These are phyloP conservation scores for Himantopus leucocephalus DNA, from an alignment of 2,113 vertebrate species.

Conservation along the genomic window DNA sequence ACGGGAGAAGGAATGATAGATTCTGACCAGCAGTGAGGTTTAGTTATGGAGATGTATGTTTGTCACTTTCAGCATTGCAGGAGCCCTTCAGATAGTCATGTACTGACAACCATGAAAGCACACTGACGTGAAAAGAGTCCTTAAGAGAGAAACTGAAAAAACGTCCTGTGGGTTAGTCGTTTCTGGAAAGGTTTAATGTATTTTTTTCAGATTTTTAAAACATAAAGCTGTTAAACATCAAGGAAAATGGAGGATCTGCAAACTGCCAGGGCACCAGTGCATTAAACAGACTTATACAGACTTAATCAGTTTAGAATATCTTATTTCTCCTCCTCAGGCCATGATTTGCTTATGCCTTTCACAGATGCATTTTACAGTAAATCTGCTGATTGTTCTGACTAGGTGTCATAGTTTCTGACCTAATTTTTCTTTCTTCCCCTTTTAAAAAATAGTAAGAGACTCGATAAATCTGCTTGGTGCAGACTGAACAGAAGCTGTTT, in stretches of 20 bases:
- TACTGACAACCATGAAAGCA: conserved; percentile 6
- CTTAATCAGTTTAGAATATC: neutral
- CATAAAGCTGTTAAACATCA: neutral
- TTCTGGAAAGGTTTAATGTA: neutral
- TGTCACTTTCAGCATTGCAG: neutral
- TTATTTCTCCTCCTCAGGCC: neutral
- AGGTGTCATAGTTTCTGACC: neutral
- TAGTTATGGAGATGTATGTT: neutral
- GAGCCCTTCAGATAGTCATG: neutral
- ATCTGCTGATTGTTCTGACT: conserved; percentile 4
- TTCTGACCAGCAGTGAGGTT: neutral
- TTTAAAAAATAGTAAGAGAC: neutral
- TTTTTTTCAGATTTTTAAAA: neutral
- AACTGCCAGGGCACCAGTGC: neutral
- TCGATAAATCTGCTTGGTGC: neutral
- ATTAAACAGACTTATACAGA: neutral
- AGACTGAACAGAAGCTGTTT: neutral
- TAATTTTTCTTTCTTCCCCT: neutral
- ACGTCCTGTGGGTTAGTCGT: neutral
- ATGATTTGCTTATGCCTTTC: neutral
- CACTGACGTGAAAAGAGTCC: neutral
- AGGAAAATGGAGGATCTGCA: neutral
- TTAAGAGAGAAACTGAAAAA: neutral
- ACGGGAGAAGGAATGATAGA: neutral
- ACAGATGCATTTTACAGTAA: neutral